Conservation (phyloP, 2,113 vertebrate genomes). For the Dendropsophus ebraccatus region DNA sequence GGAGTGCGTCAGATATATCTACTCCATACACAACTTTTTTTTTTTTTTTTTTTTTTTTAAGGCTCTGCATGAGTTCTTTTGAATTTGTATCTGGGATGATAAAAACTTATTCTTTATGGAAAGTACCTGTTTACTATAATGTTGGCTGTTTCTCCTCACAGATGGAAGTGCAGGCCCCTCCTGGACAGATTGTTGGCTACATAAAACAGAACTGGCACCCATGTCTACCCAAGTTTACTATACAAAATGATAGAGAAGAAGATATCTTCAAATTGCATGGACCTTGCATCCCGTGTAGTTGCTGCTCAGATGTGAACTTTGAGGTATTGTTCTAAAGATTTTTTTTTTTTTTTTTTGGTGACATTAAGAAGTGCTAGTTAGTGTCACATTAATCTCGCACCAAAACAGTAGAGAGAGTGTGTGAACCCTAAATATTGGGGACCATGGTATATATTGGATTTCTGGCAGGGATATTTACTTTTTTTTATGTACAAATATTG, state of each 20-base stretch:
- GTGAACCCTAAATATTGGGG: too few species aligned
- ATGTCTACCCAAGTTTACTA: constrained; percentile 77
- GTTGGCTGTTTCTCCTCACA: constrained; percentile 36
- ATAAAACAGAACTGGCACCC: constrained; percentile 81
- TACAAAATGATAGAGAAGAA: constrained; percentile 76
- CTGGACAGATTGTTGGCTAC: constrained; percentile 74
- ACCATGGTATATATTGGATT: too few species aligned
- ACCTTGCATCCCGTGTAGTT: constrained; percentile 86
- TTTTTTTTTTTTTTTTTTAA: too few species aligned
- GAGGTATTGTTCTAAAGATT: constrained; percentile 75
- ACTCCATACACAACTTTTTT: too few species aligned
- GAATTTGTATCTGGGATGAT: too few species aligned
- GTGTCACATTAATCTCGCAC: too few species aligned
- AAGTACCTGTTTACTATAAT: background rate
- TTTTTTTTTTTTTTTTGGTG: background rate
- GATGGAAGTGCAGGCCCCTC: constrained; percentile 81
- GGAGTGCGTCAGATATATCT: too few species aligned
- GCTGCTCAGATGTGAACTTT: constrained; percentile 86
- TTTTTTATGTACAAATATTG: too few species aligned
- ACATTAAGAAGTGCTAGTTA: background rate
- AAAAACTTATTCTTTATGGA: background rate
- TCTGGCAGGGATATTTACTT: too few species aligned
- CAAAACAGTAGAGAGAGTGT: too few species aligned
- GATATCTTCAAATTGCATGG: constrained; percentile 80
- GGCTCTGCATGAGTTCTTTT: too few species aligned